phyloP scores from a whole-genome alignment of 2,113 vertebrate genomes.

The Acanthochromis polyacanthus region DNA sequence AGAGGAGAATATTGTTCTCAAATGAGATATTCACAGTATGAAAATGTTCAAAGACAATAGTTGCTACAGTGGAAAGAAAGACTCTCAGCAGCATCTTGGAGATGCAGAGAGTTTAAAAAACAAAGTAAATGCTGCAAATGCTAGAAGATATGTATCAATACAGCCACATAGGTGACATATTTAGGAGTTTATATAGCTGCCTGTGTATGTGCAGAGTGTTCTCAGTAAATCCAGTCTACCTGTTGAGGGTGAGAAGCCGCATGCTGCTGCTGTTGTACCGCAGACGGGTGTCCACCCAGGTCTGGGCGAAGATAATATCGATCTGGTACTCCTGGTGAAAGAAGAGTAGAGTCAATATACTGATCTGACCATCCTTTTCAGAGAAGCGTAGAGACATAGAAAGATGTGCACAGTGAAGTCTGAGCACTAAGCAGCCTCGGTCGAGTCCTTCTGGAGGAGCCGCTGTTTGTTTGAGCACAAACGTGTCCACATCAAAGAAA shows the following conservation, averaged over 20 bases:
- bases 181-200: background rate
- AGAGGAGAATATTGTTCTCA: conserved; percentile 43
- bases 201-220: background rate
- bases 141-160: background rate
- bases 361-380: conserved; percentile 25
- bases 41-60: conserved; percentile 38
- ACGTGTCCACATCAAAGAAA: conserved; percentile 62
- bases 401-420: conserved; percentile 14
- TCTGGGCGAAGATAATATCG: conserved; percentile 98
- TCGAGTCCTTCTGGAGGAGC: conserved; percentile 13
- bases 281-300: conserved; percentile 96
- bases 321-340: conserved; percentile 95
- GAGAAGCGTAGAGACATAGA: background rate
- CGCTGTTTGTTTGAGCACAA: conserved; percentile 40
- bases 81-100: background rate
- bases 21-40: conserved; percentile 52
- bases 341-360: conserved; percentile 47
- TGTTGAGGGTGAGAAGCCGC: conserved; percentile 95
- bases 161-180: background rate
- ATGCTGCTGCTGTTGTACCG: conserved; percentile 95
- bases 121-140: background rate
- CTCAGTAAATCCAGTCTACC: conserved; percentile 45
- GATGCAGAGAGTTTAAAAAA: background rate
- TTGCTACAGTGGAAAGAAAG: conserved; percentile 1
- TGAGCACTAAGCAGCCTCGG: background rate